These are phyloP conservation scores for Sternarchorhynchus goeldii DNA, from an alignment of 2,797 vertebrate species.

Conservation along the genomic window DNA sequence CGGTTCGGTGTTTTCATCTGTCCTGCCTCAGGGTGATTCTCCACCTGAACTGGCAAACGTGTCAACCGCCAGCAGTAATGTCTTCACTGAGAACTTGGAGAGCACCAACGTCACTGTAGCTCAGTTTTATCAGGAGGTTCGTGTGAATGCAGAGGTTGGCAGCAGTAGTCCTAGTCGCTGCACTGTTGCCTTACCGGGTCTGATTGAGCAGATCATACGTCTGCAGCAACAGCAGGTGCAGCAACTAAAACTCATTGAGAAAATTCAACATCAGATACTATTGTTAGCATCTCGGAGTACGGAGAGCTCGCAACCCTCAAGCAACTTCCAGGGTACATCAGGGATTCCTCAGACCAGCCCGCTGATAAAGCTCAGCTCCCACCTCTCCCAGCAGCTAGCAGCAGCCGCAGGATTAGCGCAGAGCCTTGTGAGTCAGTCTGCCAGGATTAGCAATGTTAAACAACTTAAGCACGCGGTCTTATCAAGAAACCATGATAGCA, in stretches of 20 bases:
- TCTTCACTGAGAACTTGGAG: constrained; percentile 97
- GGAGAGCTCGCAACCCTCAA: constrained; percentile 84
- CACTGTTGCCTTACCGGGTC: constrained; percentile 83
- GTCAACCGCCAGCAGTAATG: constrained; percentile 96
- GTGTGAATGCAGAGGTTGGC: constrained; percentile 59
- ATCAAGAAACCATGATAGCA: constrained; percentile 70
- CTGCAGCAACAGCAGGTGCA: constrained; percentile 97
- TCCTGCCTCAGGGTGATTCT: constrained; percentile 92
- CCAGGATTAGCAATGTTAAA: constrained; percentile 92
- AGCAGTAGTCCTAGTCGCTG: constrained; percentile 46
- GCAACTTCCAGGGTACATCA: constrained; percentile 84
- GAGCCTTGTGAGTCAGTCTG: constrained; percentile 96
- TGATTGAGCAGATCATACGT: constrained; percentile 95
- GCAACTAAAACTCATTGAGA: constrained; percentile 96
- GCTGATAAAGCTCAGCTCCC: constrained; percentile 94
- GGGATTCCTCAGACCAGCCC: constrained; percentile 87
- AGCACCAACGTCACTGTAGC: constrained; percentile 98
- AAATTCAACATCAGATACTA: constrained; percentile 96
- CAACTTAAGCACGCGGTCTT: constrained; percentile 60
- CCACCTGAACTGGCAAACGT: constrained; percentile 90
- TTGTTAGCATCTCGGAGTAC: constrained; percentile 89
- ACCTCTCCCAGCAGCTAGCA: constrained; percentile 98
- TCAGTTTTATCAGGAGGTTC: constrained; percentile 93
- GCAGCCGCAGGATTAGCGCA: constrained; percentile 96
- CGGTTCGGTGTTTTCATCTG: constrained; percentile 88